Evolutionary conservation across 2,888 invertebrate genomes (phyloP).

Genomic region (Caenorhabditis drosophilae): DNA sequence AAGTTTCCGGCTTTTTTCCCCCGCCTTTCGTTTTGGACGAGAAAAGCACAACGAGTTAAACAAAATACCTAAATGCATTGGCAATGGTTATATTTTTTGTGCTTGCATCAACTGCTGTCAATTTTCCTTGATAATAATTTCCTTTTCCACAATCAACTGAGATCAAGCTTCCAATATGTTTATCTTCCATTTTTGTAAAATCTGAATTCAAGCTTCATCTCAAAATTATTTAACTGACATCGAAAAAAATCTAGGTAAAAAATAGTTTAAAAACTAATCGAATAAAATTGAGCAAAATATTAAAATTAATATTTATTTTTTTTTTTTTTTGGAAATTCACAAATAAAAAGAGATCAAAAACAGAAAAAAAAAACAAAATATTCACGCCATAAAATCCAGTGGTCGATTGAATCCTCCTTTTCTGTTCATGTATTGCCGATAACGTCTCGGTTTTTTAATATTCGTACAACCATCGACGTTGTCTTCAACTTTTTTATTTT

Average conservation of each 20-base stretch:
- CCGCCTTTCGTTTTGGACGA: too few relatives aligned
- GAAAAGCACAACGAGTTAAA: too few relatives aligned
- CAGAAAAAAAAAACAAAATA: neutral
- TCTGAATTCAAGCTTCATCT: neutral
- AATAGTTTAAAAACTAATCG: too few relatives aligned
- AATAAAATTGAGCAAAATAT: too few relatives aligned
- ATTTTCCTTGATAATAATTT: constrained; percentile 45
- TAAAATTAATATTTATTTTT: neutral
- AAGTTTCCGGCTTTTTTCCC: too few relatives aligned
- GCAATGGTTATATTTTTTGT: constrained; percentile 31
- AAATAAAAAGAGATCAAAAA: constrained; percentile 2
- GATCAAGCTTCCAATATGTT: constrained; percentile 49
- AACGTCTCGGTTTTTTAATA: constrained; percentile 91
- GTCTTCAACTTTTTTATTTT: constrained; percentile 79
- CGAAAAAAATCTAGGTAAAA: too few relatives aligned
- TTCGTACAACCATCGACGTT: constrained; percentile 94
- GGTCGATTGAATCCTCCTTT: constrained; percentile 98
- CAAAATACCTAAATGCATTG: constrained; percentile 32
- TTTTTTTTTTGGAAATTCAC: neutral
- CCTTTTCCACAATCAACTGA: constrained; percentile 47
- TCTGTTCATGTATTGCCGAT: constrained; percentile 98
- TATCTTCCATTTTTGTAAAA: constrained; percentile 24
- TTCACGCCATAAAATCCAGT: constrained; percentile 75
- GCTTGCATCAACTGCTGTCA: constrained; percentile 30
- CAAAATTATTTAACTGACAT: too few relatives aligned